Percentiles rank a stretch among this genome's conserved stretches.
phyloP scores from a whole-genome alignment of 2,113 vertebrate genomes.

The Pomatostomus ruficeps region DNA sequence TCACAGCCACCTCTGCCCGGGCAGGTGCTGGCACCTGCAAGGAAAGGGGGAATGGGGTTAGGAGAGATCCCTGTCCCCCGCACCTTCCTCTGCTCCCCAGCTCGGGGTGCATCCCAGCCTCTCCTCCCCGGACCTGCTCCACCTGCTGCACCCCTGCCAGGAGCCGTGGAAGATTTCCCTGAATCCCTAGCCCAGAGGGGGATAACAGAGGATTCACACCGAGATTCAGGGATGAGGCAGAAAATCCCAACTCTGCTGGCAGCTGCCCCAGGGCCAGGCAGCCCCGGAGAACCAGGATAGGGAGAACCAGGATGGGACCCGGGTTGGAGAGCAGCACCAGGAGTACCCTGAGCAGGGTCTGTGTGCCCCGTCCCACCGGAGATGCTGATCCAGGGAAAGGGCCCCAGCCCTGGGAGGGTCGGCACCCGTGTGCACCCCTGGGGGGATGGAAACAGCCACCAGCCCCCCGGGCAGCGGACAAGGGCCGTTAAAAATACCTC shows the following conservation, averaged over 20 bases:
- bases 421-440: rapidly evolving
- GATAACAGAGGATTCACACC: rapidly evolving
- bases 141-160: rapidly evolving
- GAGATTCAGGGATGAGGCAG: background rate
- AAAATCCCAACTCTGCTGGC: background rate
- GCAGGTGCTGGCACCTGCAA: background rate
- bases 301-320: rapidly evolving
- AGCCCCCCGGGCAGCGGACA: background rate
- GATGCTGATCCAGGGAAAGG: background rate
- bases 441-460: background rate
- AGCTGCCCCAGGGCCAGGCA: background rate
- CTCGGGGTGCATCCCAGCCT: background rate
- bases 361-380: background rate
- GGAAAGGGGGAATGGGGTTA: background rate
- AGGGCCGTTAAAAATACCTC: background rate
- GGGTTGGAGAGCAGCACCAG: rapidly evolving
- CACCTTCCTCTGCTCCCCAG: background rate
- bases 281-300: too few species aligned
- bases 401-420: background rate
- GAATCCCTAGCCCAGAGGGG: background rate
- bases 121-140: background rate
- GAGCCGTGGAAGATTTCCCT: background rate
- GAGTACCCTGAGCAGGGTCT: background rate
- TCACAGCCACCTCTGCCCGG: background rate
- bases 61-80: background rate